phyloP scores from a whole-genome alignment of 2,888 invertebrate species.

The Timandra comae region DNA sequence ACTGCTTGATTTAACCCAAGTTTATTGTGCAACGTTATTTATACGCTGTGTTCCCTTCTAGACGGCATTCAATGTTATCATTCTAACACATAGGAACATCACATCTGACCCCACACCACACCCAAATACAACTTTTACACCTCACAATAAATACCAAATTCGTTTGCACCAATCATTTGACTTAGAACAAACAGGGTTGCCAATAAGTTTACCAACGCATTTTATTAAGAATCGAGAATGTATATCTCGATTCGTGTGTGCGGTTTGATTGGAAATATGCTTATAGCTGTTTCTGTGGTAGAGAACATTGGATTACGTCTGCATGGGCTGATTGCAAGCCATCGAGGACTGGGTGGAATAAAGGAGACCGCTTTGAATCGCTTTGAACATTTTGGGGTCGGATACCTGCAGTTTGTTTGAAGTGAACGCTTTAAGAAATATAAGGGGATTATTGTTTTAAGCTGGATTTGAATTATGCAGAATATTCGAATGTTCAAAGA shows the following conservation, averaged over 20 bases:
- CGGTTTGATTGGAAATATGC: slow-evolving; percentile 71
- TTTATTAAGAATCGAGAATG: slow-evolving; percentile 65
- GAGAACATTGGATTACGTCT: slow-evolving; percentile 51
- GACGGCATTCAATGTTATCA: slow-evolving; percentile 46
- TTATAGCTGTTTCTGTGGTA: slow-evolving; percentile 48
- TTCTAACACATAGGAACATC: slow-evolving; percentile 19
- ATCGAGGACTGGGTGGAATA: slow-evolving; percentile 8
- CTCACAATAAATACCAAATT: slow-evolving; percentile 8
- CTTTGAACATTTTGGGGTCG: slow-evolving; percentile 3
- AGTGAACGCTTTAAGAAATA: too few species aligned
- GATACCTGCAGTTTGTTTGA: too few species aligned
- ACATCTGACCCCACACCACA: slow-evolving; percentile 10
- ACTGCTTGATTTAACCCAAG: slow-evolving; percentile 70
- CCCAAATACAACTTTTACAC: slow-evolving; percentile 10
- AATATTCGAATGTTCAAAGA: too few species aligned
- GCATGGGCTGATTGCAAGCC: slow-evolving; percentile 50
- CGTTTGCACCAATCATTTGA: background rate
- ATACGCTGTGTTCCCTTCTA: slow-evolving; percentile 58
- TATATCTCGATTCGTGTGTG: slow-evolving; percentile 52
- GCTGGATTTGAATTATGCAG: too few species aligned
- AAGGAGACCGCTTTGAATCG: slow-evolving; percentile 2
- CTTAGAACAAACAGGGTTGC: slow-evolving; percentile 17
- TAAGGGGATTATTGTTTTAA: too few species aligned
- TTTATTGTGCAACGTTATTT: slow-evolving; percentile 74
- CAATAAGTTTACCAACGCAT: slow-evolving; percentile 57